phyloP scores from a whole-genome alignment of 2,113 vertebrate species.

The Protomyctophum bolini region DNA sequence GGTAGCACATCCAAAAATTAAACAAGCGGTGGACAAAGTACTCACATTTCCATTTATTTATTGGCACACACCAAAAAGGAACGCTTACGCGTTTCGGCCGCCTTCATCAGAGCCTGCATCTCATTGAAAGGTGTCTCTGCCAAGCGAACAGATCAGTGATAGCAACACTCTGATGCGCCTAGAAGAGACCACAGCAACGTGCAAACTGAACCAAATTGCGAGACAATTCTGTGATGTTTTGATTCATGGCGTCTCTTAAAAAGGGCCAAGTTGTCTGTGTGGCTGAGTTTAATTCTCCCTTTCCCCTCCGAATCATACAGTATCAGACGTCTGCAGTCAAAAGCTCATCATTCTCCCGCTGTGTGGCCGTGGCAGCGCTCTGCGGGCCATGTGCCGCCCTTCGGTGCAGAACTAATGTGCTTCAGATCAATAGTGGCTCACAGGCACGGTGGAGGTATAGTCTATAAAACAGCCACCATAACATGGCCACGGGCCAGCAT shows the following conservation, averaged over 20 bases:
- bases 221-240: no score
- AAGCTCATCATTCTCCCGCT: constrained; percentile 64
- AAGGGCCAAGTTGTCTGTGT: constrained; percentile 7
- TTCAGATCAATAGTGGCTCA: constrained; percentile 69
- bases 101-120: constrained; percentile 30
- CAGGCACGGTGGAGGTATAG: constrained; percentile 54
- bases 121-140: neutral
- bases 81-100: constrained; percentile 1
- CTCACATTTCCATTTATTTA: no score
- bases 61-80: no score
- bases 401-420: constrained; percentile 70
- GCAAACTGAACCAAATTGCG: no score
- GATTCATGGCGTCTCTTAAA: neutral
- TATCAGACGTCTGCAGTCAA: constrained; percentile 54
- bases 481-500: constrained; percentile 27
- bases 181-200: no score
- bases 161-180: neutral
- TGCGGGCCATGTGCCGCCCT: constrained; percentile 60
- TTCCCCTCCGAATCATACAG: constrained; percentile 2
- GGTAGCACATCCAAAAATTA: constrained; percentile 12
- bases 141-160: neutral
- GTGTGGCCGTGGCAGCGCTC: constrained; percentile 60
- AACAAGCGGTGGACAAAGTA: no score
- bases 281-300: constrained; percentile 8
- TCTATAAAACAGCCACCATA: constrained; percentile 44